These are phyloP conservation scores for Scaptomyza pallida DNA, from an alignment of 1,140 invertebrate genomes.

Conservation along the genomic window DNA sequence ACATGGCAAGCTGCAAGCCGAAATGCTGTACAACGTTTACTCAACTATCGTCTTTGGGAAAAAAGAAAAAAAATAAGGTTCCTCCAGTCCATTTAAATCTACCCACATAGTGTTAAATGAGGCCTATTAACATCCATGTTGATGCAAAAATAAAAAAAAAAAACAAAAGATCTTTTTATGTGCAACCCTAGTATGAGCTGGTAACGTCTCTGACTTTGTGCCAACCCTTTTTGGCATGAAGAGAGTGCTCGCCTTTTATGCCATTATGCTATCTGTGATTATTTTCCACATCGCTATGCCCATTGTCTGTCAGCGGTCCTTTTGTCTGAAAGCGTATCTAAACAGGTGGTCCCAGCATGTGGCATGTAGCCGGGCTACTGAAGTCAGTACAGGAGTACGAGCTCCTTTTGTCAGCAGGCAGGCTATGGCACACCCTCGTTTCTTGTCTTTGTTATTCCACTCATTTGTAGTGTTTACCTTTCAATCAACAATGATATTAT, in stretches of 20 bases:
- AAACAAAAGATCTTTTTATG: slow-evolving; percentile 63
- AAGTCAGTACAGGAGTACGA: slow-evolving; percentile 28
- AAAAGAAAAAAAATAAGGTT: background rate
- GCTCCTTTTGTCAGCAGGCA: slow-evolving; percentile 50
- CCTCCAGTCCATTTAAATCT: background rate
- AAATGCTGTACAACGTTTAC: slow-evolving; percentile 6
- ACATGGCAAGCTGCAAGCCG: slow-evolving; percentile 42
- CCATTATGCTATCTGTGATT: slow-evolving; percentile 80
- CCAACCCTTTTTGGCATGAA: slow-evolving; percentile 41
- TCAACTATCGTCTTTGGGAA: slow-evolving; percentile 1
- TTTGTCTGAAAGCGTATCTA: slow-evolving; percentile 71
- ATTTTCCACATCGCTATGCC: slow-evolving; percentile 79
- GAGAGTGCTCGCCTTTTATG: slow-evolving; percentile 54
- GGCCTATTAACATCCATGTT: slow-evolving; percentile 73
- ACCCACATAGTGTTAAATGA: slow-evolving; percentile 62
- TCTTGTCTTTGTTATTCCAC: slow-evolving; percentile 10
- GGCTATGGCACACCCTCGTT: background rate
- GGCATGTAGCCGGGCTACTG: slow-evolving; percentile 64
- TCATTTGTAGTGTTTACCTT: slow-evolving; percentile 68
- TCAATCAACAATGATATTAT: slow-evolving; percentile 71
- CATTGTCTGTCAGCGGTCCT: slow-evolving; percentile 61
- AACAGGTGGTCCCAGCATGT: slow-evolving; percentile 81
- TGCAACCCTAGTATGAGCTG: slow-evolving; percentile 30
- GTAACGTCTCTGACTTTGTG: slow-evolving; percentile 14
- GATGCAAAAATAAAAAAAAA: no score